Evolutionary conservation across 2,888 invertebrate genomes (phyloP).

Genomic region (Rhodophaea formosa): DNA sequence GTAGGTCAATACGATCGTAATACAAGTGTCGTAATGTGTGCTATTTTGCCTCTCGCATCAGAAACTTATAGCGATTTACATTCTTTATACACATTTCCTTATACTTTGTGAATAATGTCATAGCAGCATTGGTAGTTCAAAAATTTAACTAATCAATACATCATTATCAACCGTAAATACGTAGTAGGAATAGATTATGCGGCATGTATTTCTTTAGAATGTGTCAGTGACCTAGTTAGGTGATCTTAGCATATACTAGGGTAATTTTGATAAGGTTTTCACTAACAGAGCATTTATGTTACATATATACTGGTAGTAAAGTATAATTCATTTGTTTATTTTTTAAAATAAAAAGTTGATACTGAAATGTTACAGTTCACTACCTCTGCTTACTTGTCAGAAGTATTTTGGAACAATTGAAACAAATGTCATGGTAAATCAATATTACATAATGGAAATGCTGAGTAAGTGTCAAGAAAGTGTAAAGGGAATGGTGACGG

Average conservation of each 20-base stretch:
- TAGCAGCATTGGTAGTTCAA: not conserved
- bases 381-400: not conserved
- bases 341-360: not conserved
- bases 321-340: too few species aligned
- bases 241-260: too few species aligned
- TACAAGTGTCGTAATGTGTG: slow-evolving; percentile 10
- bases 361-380: not conserved
- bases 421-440: not conserved
- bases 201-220: too few species aligned
- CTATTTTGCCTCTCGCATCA: not conserved
- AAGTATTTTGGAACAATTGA: not conserved
- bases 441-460: not conserved
- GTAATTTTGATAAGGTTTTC: too few species aligned
- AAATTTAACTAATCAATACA: too few species aligned
- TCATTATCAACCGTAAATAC: too few species aligned
- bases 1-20: slow-evolving; percentile 11
- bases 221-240: too few species aligned
- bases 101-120: not conserved
- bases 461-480: not conserved
- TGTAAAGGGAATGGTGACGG: slow-evolving; percentile 12
- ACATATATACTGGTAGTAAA: too few species aligned
- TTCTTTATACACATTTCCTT: not conserved
- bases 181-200: too few species aligned
- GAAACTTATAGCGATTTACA: not conserved
- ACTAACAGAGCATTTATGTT: too few species aligned